These are phyloP conservation scores for Erpobdella octoculata DNA, from an alignment of 2,888 invertebrate species.

Conservation along the genomic window DNA sequence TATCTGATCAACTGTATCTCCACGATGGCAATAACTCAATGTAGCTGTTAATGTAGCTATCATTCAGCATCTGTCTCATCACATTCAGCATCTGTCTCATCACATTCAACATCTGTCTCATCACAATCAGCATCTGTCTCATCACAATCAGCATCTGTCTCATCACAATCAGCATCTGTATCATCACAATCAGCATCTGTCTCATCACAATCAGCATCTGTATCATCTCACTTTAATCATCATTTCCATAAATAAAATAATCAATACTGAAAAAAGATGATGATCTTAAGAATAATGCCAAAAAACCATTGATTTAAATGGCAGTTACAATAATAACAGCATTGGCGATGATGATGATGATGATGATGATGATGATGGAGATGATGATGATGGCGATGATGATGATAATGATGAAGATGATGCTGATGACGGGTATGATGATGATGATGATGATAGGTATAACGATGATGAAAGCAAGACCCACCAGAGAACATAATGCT, in stretches of 20 bases:
- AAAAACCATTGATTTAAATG: not conserved
- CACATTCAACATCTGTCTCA: too few relatives aligned
- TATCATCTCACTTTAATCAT: not conserved
- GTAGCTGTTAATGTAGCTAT: too few relatives aligned
- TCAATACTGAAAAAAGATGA: not conserved
- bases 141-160: too few relatives aligned
- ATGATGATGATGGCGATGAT: not conserved
- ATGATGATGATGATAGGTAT: not conserved
- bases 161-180: too few relatives aligned
- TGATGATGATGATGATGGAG: not conserved
- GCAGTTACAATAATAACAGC: not conserved
- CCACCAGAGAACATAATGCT: constrained; percentile 84
- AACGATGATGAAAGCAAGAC: not conserved
- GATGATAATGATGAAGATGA: not conserved
- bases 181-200: too few relatives aligned
- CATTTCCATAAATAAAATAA: not conserved
- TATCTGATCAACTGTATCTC: too few relatives aligned
- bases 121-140: too few relatives aligned
- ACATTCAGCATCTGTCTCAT: too few relatives aligned
- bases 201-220: not conserved
- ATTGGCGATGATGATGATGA: not conserved
- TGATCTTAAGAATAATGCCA: not conserved
- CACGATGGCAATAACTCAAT: too few relatives aligned
- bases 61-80: too few relatives aligned
- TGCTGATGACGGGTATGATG: not conserved